Base-by-base conservation (phyloP, 2,888 invertebrate species). In the Volucella inanis region DNA sequence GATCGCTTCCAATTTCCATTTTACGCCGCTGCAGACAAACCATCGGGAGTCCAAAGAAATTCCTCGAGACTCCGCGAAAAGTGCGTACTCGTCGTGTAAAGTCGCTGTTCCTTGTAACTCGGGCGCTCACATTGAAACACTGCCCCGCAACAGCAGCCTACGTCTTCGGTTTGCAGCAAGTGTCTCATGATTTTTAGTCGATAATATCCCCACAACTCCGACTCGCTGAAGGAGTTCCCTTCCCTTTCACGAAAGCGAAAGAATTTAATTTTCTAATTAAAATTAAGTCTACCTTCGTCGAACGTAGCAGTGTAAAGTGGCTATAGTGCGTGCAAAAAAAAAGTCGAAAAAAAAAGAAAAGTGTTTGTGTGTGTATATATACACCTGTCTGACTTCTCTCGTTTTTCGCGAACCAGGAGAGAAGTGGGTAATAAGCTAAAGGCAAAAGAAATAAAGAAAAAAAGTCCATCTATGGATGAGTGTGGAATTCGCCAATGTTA, bases 1-100 rank as follows among this genome's bases (percentile, higher is more conserved):
- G 59, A 75, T 80, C 70, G 84, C 83, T 79, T 84, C 83, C 83
- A 84, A 70, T 80, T 80, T 80, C 67, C 79, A 84, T 75, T 80
- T 80, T 80, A 62, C 75, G 70, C 61, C 75, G 70, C 47, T 38
- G n/a, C 61, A 83, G 79, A 72, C 71, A 49, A 77, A 65, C 14
- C 18, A 4, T 2, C 65, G 45, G 9, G 39, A 57, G 18, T 22
- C 41, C 15, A 18, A 38, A n/a, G 15, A 68, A 55, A 55, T 31
- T 31, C 41, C 12, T 55, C 72, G 39, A 54, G 72, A 78, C 31
- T 72, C 49, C 55, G 62, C 71, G 55, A 72, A 61, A 72, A 72
- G 50, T 82, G 64, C 71, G 54, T 79, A 14, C 47, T 64, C 43
- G 49, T 41, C 47, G 65, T 71, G 43, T 22, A 45, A 70, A 61